These are phyloP conservation scores for Rhombomys opimus DNA, from an alignment of 2,113 vertebrate species.

Conservation along the genomic window DNA sequence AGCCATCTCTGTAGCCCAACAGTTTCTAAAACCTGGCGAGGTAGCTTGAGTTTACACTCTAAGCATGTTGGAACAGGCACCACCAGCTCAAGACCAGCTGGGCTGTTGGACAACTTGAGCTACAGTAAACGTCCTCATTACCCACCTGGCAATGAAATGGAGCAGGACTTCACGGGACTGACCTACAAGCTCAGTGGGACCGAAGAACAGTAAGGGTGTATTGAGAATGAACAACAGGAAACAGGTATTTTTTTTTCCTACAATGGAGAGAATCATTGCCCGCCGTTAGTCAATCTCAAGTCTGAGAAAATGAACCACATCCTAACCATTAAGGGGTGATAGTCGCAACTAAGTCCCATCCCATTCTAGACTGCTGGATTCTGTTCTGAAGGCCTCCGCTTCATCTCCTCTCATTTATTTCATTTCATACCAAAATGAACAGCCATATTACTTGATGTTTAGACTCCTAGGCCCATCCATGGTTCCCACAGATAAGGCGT, in stretches of 20 bases:
- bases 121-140: background rate
- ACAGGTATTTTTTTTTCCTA: background rate
- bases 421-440: slow-evolving; percentile 43
- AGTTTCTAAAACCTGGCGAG: background rate
- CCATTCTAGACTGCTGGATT: background rate
- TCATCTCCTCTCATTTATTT: slow-evolving; percentile 35
- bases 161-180: background rate
- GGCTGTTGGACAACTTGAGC: background rate
- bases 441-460: background rate
- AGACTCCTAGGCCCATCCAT: background rate
- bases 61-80: background rate
- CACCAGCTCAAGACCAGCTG: background rate
- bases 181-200: background rate
- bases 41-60: background rate
- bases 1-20: background rate
- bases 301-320: background rate
- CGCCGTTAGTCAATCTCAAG: background rate
- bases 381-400: background rate
- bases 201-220: background rate
- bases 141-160: background rate
- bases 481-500: background rate
- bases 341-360: background rate
- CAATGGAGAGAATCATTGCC: background rate
- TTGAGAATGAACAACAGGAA: background rate
- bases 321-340: background rate